Evolutionary conservation across 2,797 vertebrate species (phyloP), one percentile per base, ranked within the genome.

Genomic region (Periparus ater): DNA sequence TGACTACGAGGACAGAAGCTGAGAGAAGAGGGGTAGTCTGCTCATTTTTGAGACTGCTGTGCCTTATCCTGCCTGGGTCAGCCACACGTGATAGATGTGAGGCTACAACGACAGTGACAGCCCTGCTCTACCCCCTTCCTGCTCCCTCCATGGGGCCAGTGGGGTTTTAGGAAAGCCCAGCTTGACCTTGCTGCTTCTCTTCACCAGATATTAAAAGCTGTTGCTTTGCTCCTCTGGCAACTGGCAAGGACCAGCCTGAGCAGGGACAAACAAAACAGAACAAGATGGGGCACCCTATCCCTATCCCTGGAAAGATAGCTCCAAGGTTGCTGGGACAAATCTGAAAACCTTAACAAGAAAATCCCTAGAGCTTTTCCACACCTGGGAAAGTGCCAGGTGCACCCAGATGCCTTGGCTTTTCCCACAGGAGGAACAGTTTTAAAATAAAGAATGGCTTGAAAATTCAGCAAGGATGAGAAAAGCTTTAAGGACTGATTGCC

Each of bases 91-190:
- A 13, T 18, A 17, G 17, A 12, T 21, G 18, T 8, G 42, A 27
- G 11, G 34, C 29, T 60, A 7, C 38, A 54, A n/a, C n/a, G n/a
- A n/a, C 2, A 2, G 30, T 20, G 36, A 29, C 1, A 3, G 19
- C 14, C 7, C 15, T 51, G 19, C 19, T 85, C 29, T 38, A 2
- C 1, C 4, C 4, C 2, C 9, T 30, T 55, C 18, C 10, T 32
- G 9, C 19, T 51, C 16, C 3, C 7, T 23, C 9, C 8, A 3
- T 0, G 2, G 3, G 5, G n/a, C 7, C 8, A 53, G 3, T 3
- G 16, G 20, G 2, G 7, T 2, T 22, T 42, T 19, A 32, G 7
- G 17, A 34, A 21, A 84, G 29, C 13, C 9, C 21, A 57, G 21
- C 7, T n/a, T 54, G 45, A 65, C 10, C 15, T 13, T 4, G 1